Evolutionary conservation across 2,797 vertebrate species (phyloP), one percentile per base, ranked within the genome.

Genomic region (Cryptoprocta ferox): DNA sequence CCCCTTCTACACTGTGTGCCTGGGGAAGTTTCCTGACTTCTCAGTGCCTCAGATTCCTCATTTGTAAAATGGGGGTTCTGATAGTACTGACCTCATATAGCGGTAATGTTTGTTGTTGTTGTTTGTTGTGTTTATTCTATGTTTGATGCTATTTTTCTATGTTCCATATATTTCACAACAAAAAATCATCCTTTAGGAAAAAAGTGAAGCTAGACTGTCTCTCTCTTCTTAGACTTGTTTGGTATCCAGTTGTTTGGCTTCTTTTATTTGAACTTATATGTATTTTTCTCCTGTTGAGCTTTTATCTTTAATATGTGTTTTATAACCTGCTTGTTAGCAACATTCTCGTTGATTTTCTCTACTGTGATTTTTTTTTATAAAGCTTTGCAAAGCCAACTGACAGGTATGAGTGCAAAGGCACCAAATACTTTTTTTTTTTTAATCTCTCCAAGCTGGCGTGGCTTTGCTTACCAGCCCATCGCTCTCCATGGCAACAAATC

Each of bases 361-460:
- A 68, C 89, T 84, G 5, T 70, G 71, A 89, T 85, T 82, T 35
- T 92, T 92, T 95, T 97, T 84, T 94, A 78, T 82, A 86, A 97
- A 97, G 71, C 73, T 75, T 88, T 86, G 48, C 83, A 80, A 89
- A 92, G 91, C 39, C 39, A 84, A 65, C 85, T 91, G 53, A 91
- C 61, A 87, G 70, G 89, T 89, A 71, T 1, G 13, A 93, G 61
- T 88, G 68, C 53, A 83, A 89, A 81, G 61, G 81, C 39, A 89
- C 12, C 18, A 30, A 45, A 9, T 15, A 32, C 32, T 78, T 89
- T 37, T 76, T 76, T 80, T 39, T 3, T 86, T 66, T 32, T 4
- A 53, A 89, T 94, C 59, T 82, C 73, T 92, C 65, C 37, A 16
- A 70, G 45, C 89, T 66, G 50, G 65, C 65, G 71, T 87, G 39